Conservation (phyloP, 2,888 invertebrate genomes). For the Balanococcus diminutus region DNA sequence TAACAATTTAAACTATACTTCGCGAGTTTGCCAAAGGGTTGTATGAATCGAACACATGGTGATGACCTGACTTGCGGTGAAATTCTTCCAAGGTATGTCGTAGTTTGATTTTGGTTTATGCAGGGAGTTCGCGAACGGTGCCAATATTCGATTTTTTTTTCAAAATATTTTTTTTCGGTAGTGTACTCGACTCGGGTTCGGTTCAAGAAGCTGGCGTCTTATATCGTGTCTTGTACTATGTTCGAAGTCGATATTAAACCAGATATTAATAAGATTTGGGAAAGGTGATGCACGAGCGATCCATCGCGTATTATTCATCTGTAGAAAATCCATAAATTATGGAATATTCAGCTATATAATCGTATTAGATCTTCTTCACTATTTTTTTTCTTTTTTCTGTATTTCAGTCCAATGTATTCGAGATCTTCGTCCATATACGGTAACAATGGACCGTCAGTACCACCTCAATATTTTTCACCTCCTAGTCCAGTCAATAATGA, state of each 20-base stretch:
- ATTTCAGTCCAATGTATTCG: constrained; percentile 51
- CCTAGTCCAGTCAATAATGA: constrained; percentile 43
- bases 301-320: not conserved
- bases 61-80: not conserved
- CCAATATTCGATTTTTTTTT: too few relatives aligned
- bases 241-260: constrained; percentile 12
- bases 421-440: constrained; percentile 11
- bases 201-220: not conserved
- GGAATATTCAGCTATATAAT: not conserved
- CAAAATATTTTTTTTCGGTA: not conserved
- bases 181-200: not conserved
- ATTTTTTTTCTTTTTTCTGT: not conserved
- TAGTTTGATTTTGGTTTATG: not conserved
- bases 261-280: not conserved
- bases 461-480: constrained; percentile 45
- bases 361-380: not conserved
- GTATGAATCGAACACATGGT: not conserved
- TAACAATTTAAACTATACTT: too few relatives aligned
- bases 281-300: not conserved
- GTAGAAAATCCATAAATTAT: too few relatives aligned
- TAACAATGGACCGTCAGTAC: not conserved
- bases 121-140: not conserved
- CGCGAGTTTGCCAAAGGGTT: not conserved
- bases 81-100: not conserved
- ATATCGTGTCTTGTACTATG: not conserved